Evolutionary conservation across 1,140 invertebrate species (phyloP).

Genomic region (Akabosia matsudoensis): DNA sequence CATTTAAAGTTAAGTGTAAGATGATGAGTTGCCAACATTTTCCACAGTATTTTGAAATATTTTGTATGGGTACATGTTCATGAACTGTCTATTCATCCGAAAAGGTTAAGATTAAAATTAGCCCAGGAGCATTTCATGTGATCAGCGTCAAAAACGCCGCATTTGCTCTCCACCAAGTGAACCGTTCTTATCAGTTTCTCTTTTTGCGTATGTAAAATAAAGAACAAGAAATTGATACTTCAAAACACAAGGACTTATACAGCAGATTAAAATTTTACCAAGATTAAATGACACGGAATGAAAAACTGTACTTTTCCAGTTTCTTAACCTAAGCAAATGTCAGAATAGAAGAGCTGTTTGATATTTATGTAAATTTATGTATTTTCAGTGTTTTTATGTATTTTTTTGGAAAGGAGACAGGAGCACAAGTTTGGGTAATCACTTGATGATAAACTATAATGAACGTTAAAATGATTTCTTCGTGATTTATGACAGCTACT

Average conservation of each 20-base stretch:
- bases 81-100: too few species aligned
- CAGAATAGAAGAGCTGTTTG: background rate
- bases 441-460: constrained; percentile 22
- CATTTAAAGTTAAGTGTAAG: constrained; percentile 14
- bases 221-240: too few species aligned
- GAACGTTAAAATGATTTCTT: constrained; percentile 6
- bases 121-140: constrained; percentile 8
- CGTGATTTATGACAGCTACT: constrained; percentile 20
- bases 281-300: background rate
- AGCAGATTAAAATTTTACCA: too few species aligned
- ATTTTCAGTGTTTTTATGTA: background rate
- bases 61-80: too few species aligned
- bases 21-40: constrained; percentile 20
- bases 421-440: constrained; percentile 11
- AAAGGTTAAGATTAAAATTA: too few species aligned
- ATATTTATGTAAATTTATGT: background rate
- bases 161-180: background rate
- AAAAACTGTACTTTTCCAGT: constrained; percentile 16
- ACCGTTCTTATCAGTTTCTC: background rate
- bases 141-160: constrained; percentile 1
- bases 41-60: too few species aligned
- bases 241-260: too few species aligned
- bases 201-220: too few species aligned
- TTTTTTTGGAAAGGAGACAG: too few species aligned
- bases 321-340: too few species aligned